These are phyloP conservation scores for Cyrtonyx montezumae DNA, from an alignment of 2,113 vertebrate genomes.

Conservation along the genomic window DNA sequence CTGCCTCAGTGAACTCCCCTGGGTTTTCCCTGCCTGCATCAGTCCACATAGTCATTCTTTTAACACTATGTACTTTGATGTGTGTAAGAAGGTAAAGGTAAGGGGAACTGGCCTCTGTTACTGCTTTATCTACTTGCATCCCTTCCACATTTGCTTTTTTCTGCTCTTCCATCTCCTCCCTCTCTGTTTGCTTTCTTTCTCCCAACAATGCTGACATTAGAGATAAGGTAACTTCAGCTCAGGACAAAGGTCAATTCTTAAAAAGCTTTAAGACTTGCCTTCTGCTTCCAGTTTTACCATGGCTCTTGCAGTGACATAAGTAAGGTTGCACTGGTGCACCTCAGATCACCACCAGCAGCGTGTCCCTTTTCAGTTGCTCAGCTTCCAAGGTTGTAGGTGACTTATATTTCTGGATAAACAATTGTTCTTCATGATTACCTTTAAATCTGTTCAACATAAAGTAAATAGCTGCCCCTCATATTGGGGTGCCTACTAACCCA, in stretches of 20 bases:
- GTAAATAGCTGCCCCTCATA: not conserved
- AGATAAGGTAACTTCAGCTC: not conserved
- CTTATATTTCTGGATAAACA: not conserved
- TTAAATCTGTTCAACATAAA: not conserved
- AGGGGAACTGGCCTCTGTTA: not conserved
- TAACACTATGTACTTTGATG: not conserved
- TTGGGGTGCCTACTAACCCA: not conserved
- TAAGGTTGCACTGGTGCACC: fast-evolving
- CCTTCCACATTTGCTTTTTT: not conserved
- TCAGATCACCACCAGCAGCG: not conserved
- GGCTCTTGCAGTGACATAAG: not conserved
- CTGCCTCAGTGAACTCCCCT: not conserved
- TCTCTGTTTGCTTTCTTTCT: not conserved
- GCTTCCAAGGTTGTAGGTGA: not conserved
- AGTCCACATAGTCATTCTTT: not conserved
- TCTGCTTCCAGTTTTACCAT: not conserved
- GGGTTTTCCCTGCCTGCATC: not conserved
- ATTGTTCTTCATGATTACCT: not conserved
- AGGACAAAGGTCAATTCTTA: not conserved
- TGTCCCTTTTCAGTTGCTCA: not conserved
- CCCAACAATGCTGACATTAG: not conserved
- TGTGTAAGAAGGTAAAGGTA: not conserved
- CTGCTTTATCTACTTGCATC: not conserved
- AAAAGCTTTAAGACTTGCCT: not conserved
- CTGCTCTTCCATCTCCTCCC: not conserved